A percentile compares a stretch with the other conserved stretches of the same genome.
Evolutionary conservation across 2,113 vertebrate genomes (phyloP).

Genomic region (Paracanthobrama guichenoti): DNA sequence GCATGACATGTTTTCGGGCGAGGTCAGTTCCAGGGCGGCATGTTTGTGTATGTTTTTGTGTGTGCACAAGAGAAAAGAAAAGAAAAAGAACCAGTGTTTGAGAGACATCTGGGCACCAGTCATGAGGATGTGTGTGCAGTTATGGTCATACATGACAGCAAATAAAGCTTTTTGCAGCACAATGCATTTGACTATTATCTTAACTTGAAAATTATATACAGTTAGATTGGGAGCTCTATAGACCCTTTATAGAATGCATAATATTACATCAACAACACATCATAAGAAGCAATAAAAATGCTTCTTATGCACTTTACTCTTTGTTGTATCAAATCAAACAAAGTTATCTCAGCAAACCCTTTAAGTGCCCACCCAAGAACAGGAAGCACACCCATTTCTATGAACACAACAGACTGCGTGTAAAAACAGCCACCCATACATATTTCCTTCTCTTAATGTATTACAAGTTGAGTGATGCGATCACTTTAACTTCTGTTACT

Average conservation of each 20-base stretch:
- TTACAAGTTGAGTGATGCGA: conserved; percentile 1
- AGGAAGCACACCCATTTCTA: conserved; percentile 38
- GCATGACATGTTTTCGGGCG: conserved; percentile 13
- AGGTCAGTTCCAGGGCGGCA: conserved; percentile 16
- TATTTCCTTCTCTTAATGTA: conserved; percentile 40
- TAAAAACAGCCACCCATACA: conserved; percentile 51
- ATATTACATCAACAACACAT: not conserved
- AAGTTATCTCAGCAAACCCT: not conserved
- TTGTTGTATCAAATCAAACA: not conserved
- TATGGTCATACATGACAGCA: not conserved
- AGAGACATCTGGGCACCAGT: conserved; percentile 41
- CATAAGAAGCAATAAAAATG: not conserved
- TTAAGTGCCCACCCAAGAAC: not conserved
- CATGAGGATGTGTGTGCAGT: conserved; percentile 24
- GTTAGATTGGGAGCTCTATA: not conserved
- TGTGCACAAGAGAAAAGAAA: not conserved
- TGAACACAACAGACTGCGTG: not conserved
- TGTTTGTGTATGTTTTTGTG: conserved; percentile 5
- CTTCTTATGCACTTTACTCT: not conserved
- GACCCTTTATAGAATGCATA: not conserved
- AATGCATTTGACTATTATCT: not conserved
- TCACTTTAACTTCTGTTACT: conserved; percentile 39
- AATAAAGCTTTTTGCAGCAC: not conserved
- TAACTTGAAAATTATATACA: not conserved
- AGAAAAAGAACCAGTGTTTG: not conserved